A percentile compares a stretch with the other conserved stretches of the same genome.
Evolutionary conservation across 2,888 invertebrate genomes (phyloP).

Genomic region (Cryptophagus acutangulus): DNA sequence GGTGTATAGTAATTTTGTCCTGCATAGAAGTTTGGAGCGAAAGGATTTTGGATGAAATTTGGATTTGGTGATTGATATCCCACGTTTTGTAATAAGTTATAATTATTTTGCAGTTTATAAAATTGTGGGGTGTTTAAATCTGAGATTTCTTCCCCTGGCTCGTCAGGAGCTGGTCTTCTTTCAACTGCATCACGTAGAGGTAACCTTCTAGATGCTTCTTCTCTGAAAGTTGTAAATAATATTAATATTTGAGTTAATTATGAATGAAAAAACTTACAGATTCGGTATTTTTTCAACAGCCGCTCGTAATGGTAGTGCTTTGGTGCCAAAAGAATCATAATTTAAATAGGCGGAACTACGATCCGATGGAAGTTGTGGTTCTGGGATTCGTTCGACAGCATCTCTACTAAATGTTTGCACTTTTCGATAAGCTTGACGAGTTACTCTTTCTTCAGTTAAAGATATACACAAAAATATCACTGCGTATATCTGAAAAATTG

Average conservation of each 20-base stretch:
- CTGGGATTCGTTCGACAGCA: conserved; percentile 48
- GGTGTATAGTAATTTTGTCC: conserved; percentile 8
- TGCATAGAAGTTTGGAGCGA: too few relatives aligned
- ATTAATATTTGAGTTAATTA: neutral
- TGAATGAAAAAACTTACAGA: conserved; percentile 37
- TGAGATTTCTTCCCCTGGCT: conserved; percentile 30
- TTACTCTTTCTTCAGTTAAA: conserved; percentile 33
- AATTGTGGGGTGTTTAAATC: too few relatives aligned
- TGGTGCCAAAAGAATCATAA: conserved; percentile 43
- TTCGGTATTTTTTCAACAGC: conserved; percentile 72
- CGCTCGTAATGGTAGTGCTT: conserved; percentile 60
- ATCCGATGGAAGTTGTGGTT: conserved; percentile 19
- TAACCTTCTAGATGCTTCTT: conserved; percentile 49
- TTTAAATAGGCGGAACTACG: conserved; percentile 32
- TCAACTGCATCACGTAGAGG: conserved; percentile 71
- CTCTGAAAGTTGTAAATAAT: conserved; percentile 40
- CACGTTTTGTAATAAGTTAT: too few relatives aligned
- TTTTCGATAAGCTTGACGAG: conserved; percentile 28
- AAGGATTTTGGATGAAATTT: too few relatives aligned
- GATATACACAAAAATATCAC: too few relatives aligned
- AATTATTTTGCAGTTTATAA: too few relatives aligned
- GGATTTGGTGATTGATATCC: too few relatives aligned
- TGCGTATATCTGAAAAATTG: conserved; percentile 36
- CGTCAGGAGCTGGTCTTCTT: conserved; percentile 50
- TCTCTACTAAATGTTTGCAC: conserved; percentile 45